Evolutionary conservation across 2,797 vertebrate genomes (phyloP).

Genomic region (Poeciliopsis presidionis): DNA sequence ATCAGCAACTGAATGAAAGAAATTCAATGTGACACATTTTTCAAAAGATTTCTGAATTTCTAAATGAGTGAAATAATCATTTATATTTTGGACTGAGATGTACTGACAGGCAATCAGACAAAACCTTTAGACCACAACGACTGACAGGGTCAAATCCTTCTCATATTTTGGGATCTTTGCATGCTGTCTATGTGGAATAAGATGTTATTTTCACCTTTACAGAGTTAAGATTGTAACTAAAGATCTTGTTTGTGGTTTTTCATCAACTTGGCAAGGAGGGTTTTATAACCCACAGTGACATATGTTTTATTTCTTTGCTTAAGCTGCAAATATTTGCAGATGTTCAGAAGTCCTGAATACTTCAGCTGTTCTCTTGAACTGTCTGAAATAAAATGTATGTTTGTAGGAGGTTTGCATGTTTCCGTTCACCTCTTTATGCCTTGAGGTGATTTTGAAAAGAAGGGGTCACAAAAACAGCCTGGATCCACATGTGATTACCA

Average conservation of each 20-base stretch:
- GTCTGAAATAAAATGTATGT: not conserved
- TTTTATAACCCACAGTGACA: not conserved
- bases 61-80: not conserved
- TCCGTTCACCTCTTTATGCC: slow-evolving; percentile 15
- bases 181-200: not conserved
- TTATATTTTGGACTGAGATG: not conserved
- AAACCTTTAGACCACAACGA: not conserved
- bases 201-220: not conserved
- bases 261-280: not conserved
- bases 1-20: not conserved
- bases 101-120: not conserved
- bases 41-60: not conserved
- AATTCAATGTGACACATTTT: not conserved
- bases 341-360: not conserved
- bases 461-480: slow-evolving; percentile 28
- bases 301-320: not conserved
- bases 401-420: not conserved
- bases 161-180: not conserved
- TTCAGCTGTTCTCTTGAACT: not conserved
- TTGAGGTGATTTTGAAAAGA: not conserved
- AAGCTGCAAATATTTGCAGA: not conserved
- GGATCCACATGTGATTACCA: slow-evolving; percentile 59
- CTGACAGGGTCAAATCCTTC: not conserved
- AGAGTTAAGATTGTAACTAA: not conserved
- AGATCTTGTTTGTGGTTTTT: not conserved